Conservation (phyloP, 2,113 vertebrate genomes). For the Callorhinus ursinus region DNA sequence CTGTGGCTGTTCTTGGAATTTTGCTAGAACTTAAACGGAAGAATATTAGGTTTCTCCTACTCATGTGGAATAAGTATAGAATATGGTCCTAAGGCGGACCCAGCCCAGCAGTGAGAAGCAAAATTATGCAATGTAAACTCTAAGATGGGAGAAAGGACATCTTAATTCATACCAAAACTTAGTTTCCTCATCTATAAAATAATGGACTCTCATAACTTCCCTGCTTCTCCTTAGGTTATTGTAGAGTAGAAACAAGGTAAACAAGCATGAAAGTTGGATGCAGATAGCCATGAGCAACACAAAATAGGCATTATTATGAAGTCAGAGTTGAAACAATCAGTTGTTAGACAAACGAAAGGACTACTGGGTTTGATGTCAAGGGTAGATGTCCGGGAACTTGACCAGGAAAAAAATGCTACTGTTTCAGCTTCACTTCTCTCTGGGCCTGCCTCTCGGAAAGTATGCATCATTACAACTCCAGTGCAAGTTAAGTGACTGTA, state of each 20-base stretch:
- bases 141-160: not conserved
- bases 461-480: not conserved
- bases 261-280: not conserved
- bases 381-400: not conserved
- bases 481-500: not conserved
- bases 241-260: not conserved
- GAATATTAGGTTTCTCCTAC: not conserved
- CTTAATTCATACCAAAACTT: not conserved
- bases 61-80: not conserved
- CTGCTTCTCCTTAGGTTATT: not conserved
- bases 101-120: not conserved
- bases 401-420: not conserved
- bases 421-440: not conserved
- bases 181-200: not conserved
- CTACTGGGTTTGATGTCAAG: not conserved
- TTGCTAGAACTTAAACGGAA: not conserved
- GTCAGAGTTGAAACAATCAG: not conserved
- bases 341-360: not conserved
- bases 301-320: not conserved
- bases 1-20: not conserved
- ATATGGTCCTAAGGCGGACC: not conserved
- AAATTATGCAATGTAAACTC: not conserved
- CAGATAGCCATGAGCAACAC: not conserved
- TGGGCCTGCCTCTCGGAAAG: not conserved
- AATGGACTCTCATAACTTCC: not conserved